These are phyloP conservation scores for Drosophila mettleri DNA, from an alignment of 2,888 invertebrate species.

Conservation along the genomic window DNA sequence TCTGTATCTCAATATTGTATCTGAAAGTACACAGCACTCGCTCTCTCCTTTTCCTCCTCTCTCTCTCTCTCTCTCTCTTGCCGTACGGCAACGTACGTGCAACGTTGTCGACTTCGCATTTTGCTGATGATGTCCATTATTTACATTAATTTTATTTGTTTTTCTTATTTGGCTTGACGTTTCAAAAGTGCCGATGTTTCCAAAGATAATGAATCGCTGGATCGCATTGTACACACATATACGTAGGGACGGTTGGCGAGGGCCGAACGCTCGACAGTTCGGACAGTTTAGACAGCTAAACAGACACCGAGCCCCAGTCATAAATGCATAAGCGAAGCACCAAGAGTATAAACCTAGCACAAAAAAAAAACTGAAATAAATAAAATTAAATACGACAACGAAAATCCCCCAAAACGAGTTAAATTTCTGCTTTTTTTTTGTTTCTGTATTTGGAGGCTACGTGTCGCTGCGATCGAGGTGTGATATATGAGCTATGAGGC, in stretches of 20 bases:
- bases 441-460: constrained; percentile 52
- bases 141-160: constrained; percentile 77
- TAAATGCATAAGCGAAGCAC: constrained; percentile 67
- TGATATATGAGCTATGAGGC: constrained; percentile 39
- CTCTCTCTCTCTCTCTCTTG: constrained; percentile 2
- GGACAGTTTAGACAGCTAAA: constrained; percentile 43
- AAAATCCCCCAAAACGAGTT: constrained; percentile 67
- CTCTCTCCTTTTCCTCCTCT: constrained; percentile 15
- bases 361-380: constrained; percentile 28
- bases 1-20: constrained; percentile 53
- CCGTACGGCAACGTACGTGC: constrained; percentile 24
- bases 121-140: constrained; percentile 80
- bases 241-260: constrained; percentile 15
- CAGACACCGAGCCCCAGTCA: constrained; percentile 39
- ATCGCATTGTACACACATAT: constrained; percentile 53
- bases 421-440: constrained; percentile 42
- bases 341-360: constrained; percentile 43
- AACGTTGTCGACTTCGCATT: constrained; percentile 69
- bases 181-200: constrained; percentile 80
- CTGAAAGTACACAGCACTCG: constrained; percentile 56
- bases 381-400: constrained; percentile 36
- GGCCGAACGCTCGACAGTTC: constrained; percentile 28
- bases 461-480: constrained; percentile 24
- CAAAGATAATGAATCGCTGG: constrained; percentile 75
- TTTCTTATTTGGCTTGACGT: constrained; percentile 79